A percentile compares a stretch with the other conserved stretches of the same genome.
Conservation (phyloP, 2,888 invertebrate genomes). For the Acholoe squamosa region DNA sequence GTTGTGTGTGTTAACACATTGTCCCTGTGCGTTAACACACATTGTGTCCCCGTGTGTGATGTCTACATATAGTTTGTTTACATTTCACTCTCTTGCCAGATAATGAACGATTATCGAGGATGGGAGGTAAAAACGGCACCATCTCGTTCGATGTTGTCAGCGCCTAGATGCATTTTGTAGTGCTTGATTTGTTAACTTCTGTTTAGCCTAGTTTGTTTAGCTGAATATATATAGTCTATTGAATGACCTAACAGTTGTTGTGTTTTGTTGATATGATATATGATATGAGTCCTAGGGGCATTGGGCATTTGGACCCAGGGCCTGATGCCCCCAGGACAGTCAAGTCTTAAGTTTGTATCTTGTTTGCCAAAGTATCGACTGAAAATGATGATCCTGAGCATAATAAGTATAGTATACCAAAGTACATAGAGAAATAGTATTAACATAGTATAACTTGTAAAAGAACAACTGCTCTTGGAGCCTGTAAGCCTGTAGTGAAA, state of each 20-base stretch:
- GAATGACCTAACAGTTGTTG: constrained; percentile 58
- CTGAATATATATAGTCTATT: constrained; percentile 62
- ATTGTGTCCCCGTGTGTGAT: constrained; percentile 58
- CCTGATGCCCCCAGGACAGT: neutral
- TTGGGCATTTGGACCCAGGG: neutral
- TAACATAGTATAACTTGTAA: constrained; percentile 48
- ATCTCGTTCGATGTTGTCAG: constrained; percentile 61
- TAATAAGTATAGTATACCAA: neutral
- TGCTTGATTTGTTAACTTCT: constrained; percentile 63
- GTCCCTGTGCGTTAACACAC: constrained; percentile 60
- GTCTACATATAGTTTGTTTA: constrained; percentile 62
- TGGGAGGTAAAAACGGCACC: constrained; percentile 62
- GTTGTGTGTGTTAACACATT: constrained; percentile 61
- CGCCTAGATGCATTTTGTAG: constrained; percentile 62
- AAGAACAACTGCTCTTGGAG: constrained; percentile 28
- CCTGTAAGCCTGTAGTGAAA: neutral
- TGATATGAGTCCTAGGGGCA: neutral
- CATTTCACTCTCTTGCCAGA: constrained; percentile 62
- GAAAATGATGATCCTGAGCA: constrained; percentile 3
- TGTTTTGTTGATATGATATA: constrained; percentile 47
- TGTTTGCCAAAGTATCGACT: constrained; percentile 52
- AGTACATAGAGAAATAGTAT: constrained; percentile 14
- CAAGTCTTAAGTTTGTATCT: constrained; percentile 44
- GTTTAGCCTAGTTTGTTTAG: constrained; percentile 62
- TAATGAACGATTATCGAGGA: constrained; percentile 61